Base-by-base conservation (phyloP, 2,797 vertebrate species). In the Lagocephalus sceleratus region DNA sequence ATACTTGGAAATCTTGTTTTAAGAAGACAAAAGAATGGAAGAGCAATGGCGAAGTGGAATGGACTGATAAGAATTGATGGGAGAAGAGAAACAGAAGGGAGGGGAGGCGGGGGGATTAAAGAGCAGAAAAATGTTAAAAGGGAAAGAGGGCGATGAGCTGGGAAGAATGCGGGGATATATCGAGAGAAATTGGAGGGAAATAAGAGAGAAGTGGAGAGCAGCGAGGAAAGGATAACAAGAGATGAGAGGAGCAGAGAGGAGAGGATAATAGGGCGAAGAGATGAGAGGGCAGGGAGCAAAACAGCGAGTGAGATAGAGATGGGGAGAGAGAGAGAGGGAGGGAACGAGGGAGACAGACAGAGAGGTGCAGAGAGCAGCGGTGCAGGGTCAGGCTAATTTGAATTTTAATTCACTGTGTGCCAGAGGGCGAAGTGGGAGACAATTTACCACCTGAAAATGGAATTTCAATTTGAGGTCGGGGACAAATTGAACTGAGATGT, bases 391-490 rank as follows among this genome's bases (percentile, higher is more conserved):
- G 85, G 82, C 83, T 88, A 87, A 89, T 89, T 89, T 89, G 84
- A 89, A 89, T 89, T 88, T 89, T 89, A 89, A 89, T 89, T 89
- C 84, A 87, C 75, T 82, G 81, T 86, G 84, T 88, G 87, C 87
- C 87, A 88, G 78, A 84, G 87, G 87, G 86, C 83, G 83, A 88
- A 89, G 87, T 89, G 84, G 84, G 84, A 87, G 86, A 88, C 87
- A 89, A 89, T 89, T 89, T 89, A 87, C 82, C 87, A 87, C 84
- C 84, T 86, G 86, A 85, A 87, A 89, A 89, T 87, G 86, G 87
- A 88, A 89, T 89, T 89, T 89, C 87, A 89, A 88, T 89, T 89
- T 89, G 81, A 87, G 86, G 87, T 88, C 79, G 79, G 81, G 78
- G 79, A 87, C 85, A 89, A 88, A 87, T 89, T 89, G 87, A 88